phyloP scores from a whole-genome alignment of 2,888 invertebrate species.

The Eupithecia pulchellata region DNA sequence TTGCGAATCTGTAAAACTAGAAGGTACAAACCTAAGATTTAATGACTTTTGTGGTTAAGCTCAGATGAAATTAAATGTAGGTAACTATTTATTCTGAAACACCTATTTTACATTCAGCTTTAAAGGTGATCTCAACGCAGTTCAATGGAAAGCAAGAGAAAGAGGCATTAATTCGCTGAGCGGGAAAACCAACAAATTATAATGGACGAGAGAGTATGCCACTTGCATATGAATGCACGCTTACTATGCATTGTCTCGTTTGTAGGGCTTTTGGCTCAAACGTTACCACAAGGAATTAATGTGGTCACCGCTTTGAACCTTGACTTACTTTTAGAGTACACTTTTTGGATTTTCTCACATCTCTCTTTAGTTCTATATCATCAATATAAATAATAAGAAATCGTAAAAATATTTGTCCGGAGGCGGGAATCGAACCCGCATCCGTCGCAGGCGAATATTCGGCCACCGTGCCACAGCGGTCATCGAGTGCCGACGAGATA shows the following conservation, averaged over 20 bases:
- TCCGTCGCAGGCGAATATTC: no score
- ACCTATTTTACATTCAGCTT: neutral
- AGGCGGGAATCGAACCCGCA: no score
- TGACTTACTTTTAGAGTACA: neutral
- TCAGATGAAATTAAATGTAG: neutral
- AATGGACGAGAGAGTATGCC: neutral
- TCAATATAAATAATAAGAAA: no score
- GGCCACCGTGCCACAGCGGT: no score
- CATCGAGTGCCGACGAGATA: no score
- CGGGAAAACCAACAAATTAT: slow-evolving; percentile 11
- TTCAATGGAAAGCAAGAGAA: slow-evolving; percentile 8
- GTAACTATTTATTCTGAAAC: neutral
- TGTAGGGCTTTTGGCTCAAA: neutral
- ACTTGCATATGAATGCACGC: neutral
- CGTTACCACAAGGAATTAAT: neutral
- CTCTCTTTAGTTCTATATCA: no score
- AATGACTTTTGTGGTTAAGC: no score
- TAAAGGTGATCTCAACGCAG: neutral
- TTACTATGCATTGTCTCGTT: neutral
- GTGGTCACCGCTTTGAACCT: neutral
- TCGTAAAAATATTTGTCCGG: no score
- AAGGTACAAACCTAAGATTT: no score
- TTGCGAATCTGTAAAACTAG: neutral
- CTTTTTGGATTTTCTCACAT: no score
- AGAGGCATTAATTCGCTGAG: neutral